A percentile compares a stretch with the other conserved stretches of the same genome.
phyloP scores from a whole-genome alignment of 2,797 vertebrate genomes.

The Percopsis omiscomaycus region DNA sequence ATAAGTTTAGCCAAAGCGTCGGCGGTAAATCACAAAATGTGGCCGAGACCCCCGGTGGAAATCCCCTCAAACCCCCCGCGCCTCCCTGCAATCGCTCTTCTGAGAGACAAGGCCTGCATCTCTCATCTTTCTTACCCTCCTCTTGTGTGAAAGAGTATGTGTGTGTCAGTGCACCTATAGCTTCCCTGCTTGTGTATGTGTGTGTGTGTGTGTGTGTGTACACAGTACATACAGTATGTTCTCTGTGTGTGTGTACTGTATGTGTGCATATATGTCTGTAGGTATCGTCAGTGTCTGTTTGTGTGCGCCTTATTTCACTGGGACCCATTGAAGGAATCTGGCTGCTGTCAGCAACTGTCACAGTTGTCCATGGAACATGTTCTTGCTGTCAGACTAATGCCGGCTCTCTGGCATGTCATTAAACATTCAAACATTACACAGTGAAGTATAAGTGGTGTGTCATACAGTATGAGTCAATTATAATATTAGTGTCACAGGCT shows the following conservation, averaged over 20 bases:
- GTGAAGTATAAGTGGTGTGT: too few relatives aligned
- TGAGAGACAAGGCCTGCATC: slow-evolving; percentile 64
- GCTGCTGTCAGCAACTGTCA: slow-evolving; percentile 56
- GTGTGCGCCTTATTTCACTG: slow-evolving; percentile 1
- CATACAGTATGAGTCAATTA: too few relatives aligned
- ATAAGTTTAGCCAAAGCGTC: slow-evolving; percentile 76
- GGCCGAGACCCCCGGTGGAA: slow-evolving; percentile 72
- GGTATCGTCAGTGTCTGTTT: not conserved
- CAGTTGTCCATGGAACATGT: slow-evolving; percentile 9
- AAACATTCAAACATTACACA: too few relatives aligned
- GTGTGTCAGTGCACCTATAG: slow-evolving; percentile 17
- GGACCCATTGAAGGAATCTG: slow-evolving; percentile 59
- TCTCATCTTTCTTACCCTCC: slow-evolving; percentile 48
- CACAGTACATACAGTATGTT: not conserved
- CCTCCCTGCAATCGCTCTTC: slow-evolving; percentile 71
- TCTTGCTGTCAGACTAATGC: too few relatives aligned
- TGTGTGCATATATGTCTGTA: not conserved
- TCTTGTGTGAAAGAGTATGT: slow-evolving; percentile 10
- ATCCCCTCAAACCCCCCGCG: slow-evolving; percentile 75
- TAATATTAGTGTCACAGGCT: too few relatives aligned
- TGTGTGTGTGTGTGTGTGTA: slow-evolving; percentile 4
- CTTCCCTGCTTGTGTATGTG: not conserved
- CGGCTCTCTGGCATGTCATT: too few relatives aligned
- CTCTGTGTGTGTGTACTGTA: not conserved
- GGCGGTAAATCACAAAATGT: slow-evolving; percentile 73